Evolutionary conservation across 2,797 vertebrate species (phyloP).

Genomic region (Enteromius treurensis): DNA sequence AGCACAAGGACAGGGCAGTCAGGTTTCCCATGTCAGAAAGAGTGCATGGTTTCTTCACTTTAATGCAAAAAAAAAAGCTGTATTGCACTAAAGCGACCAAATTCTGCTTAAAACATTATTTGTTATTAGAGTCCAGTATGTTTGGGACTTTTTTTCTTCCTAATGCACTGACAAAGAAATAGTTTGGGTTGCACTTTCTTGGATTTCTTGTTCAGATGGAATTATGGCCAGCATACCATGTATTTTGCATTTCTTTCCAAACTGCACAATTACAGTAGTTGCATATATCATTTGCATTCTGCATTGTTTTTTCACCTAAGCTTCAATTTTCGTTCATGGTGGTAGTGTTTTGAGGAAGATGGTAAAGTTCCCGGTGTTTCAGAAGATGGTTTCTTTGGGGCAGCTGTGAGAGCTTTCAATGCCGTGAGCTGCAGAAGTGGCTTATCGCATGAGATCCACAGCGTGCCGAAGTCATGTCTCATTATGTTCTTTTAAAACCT

Average conservation of each 20-base stretch:
- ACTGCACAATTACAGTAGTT: background rate
- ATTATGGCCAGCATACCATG: background rate
- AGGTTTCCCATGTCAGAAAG: background rate
- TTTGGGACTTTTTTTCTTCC: background rate
- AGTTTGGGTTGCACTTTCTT: background rate
- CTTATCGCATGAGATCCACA: conserved; percentile 51
- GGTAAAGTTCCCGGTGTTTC: background rate
- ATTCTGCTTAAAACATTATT: background rate
- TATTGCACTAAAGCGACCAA: background rate
- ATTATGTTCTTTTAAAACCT: conserved; percentile 37
- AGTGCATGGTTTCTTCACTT: background rate
- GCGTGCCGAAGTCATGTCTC: conserved; percentile 47
- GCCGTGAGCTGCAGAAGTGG: conserved; percentile 21
- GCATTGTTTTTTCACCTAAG: background rate
- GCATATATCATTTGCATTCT: background rate
- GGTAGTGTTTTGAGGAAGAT: background rate
- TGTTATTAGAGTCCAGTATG: background rate
- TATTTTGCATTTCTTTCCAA: background rate
- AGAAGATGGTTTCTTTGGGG: conserved; percentile 3
- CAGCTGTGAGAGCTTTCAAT: conserved; percentile 50
- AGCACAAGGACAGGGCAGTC: background rate
- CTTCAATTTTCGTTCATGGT: background rate
- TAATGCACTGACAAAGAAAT: background rate
- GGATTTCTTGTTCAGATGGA: background rate
- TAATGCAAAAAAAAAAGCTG: background rate